A percentile compares a stretch with the other conserved stretches of the same genome.
Conservation (phyloP, 1,140 invertebrate genomes). For the Vollenhovia emeryi region DNA sequence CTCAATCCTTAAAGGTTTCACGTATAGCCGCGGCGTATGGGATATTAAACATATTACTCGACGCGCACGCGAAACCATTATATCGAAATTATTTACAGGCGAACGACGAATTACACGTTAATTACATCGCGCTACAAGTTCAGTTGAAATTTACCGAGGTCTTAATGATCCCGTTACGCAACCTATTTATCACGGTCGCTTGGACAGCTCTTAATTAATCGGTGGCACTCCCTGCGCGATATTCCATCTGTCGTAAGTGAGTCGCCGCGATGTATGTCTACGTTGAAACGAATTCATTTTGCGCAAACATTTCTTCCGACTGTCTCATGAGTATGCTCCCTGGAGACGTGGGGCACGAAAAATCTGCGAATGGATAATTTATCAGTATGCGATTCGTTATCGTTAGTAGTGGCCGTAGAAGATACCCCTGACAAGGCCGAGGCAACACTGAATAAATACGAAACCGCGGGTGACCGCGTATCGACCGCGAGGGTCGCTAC, state of each 20-base stretch:
- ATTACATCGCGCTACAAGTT: conserved; percentile 73
- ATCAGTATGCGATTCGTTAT: conserved; percentile 46
- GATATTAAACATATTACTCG: not conserved
- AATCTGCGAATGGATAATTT: conserved; percentile 11
- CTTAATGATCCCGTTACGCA: conserved; percentile 79
- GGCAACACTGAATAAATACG: conserved; percentile 1
- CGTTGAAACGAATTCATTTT: conserved; percentile 55
- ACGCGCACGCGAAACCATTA: not conserved
- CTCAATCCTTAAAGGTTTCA: not conserved
- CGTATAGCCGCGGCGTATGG: not conserved
- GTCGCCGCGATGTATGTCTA: not conserved
- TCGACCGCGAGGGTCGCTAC: not conserved
- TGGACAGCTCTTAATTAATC: conserved; percentile 80
- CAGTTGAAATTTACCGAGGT: conserved; percentile 71
- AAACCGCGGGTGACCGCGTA: conserved; percentile 11
- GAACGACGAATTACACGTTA: conserved; percentile 70
- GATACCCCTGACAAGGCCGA: not conserved
- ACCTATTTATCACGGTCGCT: conserved; percentile 79
- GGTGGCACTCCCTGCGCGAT: conserved; percentile 69
- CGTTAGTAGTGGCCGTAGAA: conserved; percentile 28
- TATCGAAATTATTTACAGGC: conserved; percentile 55
- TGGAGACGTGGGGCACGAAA: not conserved
- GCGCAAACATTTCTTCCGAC: not conserved
- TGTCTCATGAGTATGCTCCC: not conserved
- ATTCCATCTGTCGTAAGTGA: conserved; percentile 67